Evolutionary conservation across 1,140 invertebrate genomes (phyloP).

Genomic region (Bradysia coprophila): DNA sequence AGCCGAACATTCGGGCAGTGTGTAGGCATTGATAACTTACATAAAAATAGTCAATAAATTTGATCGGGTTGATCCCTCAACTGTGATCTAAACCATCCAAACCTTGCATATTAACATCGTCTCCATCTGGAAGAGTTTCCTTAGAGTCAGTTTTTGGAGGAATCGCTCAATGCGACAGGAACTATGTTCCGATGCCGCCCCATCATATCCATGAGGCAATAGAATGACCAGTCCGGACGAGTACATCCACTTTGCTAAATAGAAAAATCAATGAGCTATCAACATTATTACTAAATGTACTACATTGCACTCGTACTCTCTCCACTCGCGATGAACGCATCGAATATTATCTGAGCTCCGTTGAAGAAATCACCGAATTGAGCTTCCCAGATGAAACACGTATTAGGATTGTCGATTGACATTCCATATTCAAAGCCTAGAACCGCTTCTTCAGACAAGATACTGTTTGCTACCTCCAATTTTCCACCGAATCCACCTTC

Average conservation of each 20-base stretch:
- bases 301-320: constrained; percentile 49
- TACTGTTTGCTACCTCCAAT: constrained; percentile 72
- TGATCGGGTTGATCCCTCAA: too few relatives aligned
- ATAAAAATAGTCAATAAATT: too few relatives aligned
- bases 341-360: constrained; percentile 91
- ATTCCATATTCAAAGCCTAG: constrained; percentile 85
- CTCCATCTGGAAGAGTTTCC: constrained; percentile 59
- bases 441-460: constrained; percentile 93
- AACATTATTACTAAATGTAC: too few relatives aligned
- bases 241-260: constrained; percentile 77
- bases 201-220: constrained; percentile 93
- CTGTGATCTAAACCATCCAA: too few relatives aligned
- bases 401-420: constrained; percentile 57
- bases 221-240: constrained; percentile 81
- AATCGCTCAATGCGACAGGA: constrained; percentile 87
- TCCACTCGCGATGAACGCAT: constrained; percentile 77
- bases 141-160: constrained; percentile 68
- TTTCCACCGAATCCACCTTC: constrained; percentile 16
- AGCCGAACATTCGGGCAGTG: too few relatives aligned
- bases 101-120: constrained; percentile 72
- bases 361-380: constrained; percentile 98
- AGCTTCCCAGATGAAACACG: constrained; percentile 90
- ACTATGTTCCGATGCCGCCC: constrained; percentile 91
- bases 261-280: too few relatives aligned
- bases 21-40: too few relatives aligned